Conservation (phyloP, 2,888 invertebrate species). For the Drosophila basisetae region DNA sequence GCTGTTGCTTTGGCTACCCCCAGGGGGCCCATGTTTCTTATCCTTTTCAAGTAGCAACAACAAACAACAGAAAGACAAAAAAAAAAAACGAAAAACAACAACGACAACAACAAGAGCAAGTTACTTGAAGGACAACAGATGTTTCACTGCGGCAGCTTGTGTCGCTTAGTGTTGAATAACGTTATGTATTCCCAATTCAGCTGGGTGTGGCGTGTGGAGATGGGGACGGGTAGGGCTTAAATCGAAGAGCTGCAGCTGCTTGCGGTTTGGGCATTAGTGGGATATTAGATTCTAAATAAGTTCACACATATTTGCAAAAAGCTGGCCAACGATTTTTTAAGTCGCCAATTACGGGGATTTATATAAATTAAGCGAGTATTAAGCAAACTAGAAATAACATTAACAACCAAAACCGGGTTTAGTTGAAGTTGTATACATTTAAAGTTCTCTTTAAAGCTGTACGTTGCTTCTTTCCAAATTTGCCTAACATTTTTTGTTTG, state of each 20-base stretch:
- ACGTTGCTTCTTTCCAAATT: slow-evolving; percentile 2
- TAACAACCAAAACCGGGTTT: neutral
- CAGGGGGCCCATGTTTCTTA: slow-evolving; percentile 64
- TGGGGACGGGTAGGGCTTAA: neutral
- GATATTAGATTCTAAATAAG: slow-evolving; percentile 46
- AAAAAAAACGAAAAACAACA: slow-evolving; percentile 1
- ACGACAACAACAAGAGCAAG: slow-evolving; percentile 30
- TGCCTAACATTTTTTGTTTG: slow-evolving; percentile 49
- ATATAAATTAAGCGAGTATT: slow-evolving; percentile 33
- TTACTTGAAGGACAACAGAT: slow-evolving; percentile 72
- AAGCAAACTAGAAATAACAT: neutral
- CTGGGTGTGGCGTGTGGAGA: slow-evolving; percentile 11
- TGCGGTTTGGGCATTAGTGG: slow-evolving; percentile 44
- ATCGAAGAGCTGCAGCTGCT: slow-evolving; percentile 18
- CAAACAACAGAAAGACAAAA: slow-evolving; percentile 10
- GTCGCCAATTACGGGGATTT: slow-evolving; percentile 38
- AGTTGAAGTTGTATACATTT: neutral
- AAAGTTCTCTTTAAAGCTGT: neutral
- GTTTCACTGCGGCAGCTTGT: slow-evolving; percentile 56
- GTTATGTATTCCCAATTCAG: slow-evolving; percentile 66
- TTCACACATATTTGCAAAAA: slow-evolving; percentile 40
- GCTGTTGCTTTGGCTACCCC: slow-evolving; percentile 69
- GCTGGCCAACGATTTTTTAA: slow-evolving; percentile 31
- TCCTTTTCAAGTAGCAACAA: slow-evolving; percentile 45
- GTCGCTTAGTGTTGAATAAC: slow-evolving; percentile 65